Evolutionary conservation across 2,888 invertebrate genomes (phyloP).

Genomic region (Cantharis flavilabris): DNA sequence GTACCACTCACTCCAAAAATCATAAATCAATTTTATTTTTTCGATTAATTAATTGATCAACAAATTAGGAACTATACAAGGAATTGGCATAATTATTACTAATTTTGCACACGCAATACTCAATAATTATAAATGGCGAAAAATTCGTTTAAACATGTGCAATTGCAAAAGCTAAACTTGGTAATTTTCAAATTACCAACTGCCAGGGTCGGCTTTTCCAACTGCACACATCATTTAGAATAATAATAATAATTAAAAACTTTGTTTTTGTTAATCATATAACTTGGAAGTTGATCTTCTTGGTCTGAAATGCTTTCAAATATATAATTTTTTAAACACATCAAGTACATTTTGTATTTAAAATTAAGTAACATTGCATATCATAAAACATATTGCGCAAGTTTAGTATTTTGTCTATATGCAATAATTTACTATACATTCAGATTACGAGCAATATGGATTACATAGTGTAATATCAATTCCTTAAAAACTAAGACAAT

Average conservation of each 20-base stretch:
- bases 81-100: background rate
- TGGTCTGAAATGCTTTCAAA: background rate
- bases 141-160: background rate
- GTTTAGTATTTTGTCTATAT: constrained; percentile 43
- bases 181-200: background rate
- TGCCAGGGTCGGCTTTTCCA: background rate
- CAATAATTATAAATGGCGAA: background rate
- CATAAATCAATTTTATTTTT: background rate
- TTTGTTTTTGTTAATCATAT: background rate
- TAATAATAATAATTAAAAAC: background rate
- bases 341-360: constrained; percentile 11
- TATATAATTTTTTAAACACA: constrained; percentile 14
- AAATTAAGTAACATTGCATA: constrained; percentile 29
- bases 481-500: constrained; percentile 54
- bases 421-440: constrained; percentile 58
- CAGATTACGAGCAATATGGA: constrained; percentile 56
- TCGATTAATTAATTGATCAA: background rate
- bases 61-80: background rate
- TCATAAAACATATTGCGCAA: constrained; percentile 30
- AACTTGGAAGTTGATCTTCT: background rate
- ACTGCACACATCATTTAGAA: background rate
- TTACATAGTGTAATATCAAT: constrained; percentile 52
- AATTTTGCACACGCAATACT: background rate
- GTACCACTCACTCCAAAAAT: background rate
- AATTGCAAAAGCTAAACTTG: background rate